These are phyloP conservation scores for Conops quadrifasciatus DNA, from an alignment of 2,888 invertebrate genomes.

Conservation along the genomic window DNA sequence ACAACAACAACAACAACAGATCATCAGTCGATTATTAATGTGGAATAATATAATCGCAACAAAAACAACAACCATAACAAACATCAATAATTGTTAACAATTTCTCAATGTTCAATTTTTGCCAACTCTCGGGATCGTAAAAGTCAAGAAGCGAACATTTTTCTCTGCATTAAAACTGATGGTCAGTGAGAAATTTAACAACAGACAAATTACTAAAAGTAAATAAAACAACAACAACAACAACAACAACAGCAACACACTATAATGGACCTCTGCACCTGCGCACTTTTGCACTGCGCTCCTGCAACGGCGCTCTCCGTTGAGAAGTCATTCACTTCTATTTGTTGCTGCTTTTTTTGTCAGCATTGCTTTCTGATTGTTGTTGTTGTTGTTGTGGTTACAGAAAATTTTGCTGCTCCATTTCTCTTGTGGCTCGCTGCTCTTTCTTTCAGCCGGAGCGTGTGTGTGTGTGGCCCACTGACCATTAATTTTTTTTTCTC, in stretches of 20 bases:
- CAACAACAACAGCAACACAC: neutral
- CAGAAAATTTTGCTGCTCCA: neutral
- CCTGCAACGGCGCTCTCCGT: neutral
- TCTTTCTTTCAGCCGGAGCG: neutral
- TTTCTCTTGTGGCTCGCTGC: neutral
- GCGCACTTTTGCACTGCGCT: too few species aligned
- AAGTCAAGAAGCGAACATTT: too few species aligned
- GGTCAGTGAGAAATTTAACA: too few species aligned
- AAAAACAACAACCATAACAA: too few species aligned
- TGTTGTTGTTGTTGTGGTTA: conserved; percentile 12
- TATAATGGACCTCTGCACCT: too few species aligned
- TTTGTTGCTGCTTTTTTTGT: neutral
- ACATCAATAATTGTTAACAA: too few species aligned
- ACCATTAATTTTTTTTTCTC: neutral
- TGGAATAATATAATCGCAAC: too few species aligned
- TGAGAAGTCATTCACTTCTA: neutral
- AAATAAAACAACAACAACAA: neutral
- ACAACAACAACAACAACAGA: too few species aligned
- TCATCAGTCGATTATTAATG: too few species aligned
- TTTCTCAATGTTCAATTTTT: too few species aligned
- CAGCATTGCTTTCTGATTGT: neutral
- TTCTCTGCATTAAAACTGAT: too few species aligned
- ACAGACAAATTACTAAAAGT: neutral
- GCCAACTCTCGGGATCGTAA: too few species aligned
- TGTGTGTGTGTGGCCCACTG: neutral